These are phyloP conservation scores for Parnassius orleans DNA, from an alignment of 2,888 invertebrate genomes.

Conservation along the genomic window DNA sequence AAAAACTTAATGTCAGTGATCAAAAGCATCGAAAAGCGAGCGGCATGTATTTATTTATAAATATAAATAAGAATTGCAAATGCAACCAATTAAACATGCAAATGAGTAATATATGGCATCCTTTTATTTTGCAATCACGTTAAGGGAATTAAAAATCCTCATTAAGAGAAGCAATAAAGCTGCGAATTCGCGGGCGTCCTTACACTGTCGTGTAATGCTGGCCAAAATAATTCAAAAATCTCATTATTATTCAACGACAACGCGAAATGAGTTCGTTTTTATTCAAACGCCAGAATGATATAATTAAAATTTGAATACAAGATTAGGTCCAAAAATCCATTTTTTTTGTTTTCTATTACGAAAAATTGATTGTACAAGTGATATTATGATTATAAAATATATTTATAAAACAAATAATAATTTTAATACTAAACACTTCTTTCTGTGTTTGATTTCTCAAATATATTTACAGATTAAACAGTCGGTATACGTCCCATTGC, in stretches of 20 bases:
- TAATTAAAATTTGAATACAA: constrained; percentile 80
- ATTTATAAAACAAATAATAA: too few relatives aligned
- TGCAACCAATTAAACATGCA: constrained; percentile 17
- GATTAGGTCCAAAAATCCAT: constrained; percentile 73
- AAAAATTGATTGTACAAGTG: too few relatives aligned
- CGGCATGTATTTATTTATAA: constrained; percentile 4
- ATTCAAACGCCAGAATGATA: constrained; percentile 77
- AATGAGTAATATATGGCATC: neutral
- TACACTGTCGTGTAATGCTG: constrained; percentile 44
- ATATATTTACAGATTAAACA: too few relatives aligned
- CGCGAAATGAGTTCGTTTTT: constrained; percentile 74
- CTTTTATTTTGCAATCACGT: constrained; percentile 3
- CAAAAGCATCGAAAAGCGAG: neutral
- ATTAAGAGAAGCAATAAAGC: neutral
- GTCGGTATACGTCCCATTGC: too few relatives aligned
- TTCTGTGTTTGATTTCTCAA: too few relatives aligned
- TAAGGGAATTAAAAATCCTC: neutral
- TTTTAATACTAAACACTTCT: too few relatives aligned
- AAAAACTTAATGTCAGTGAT: too few relatives aligned
- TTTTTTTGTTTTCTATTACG: constrained; percentile 37
- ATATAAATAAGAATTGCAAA: constrained; percentile 11
- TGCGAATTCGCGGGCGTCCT: neutral
- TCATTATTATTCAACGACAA: constrained; percentile 74
- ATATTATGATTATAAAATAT: too few relatives aligned
- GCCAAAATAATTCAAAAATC: constrained; percentile 51